A percentile compares a stretch with the other conserved stretches of the same genome.
Evolutionary conservation across 2,797 vertebrate species (phyloP).

Genomic region (Myripristis murdjan): DNA sequence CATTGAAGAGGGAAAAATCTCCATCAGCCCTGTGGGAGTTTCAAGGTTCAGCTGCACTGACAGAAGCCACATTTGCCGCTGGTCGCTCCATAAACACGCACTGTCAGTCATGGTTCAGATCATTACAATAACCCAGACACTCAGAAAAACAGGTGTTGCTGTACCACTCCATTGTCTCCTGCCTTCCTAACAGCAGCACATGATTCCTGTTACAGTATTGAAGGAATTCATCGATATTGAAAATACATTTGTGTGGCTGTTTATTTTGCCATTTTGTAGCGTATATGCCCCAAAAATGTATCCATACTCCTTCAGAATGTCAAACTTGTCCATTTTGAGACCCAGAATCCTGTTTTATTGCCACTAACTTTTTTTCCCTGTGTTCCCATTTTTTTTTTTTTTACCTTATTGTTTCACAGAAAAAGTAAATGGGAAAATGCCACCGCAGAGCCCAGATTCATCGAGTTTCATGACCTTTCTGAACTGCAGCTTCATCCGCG

Average conservation of each 20-base stretch:
- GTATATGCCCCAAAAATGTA: no score
- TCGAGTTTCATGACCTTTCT: slow-evolving; percentile 59
- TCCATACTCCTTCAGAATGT: no score
- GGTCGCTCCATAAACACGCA: slow-evolving; percentile 51
- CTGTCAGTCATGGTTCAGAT: slow-evolving; percentile 63
- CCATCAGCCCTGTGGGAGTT: slow-evolving; percentile 40
- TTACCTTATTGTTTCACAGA: no score
- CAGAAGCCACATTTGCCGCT: slow-evolving; percentile 46
- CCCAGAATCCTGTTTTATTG: slow-evolving; percentile 37
- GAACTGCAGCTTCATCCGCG: slow-evolving; percentile 44
- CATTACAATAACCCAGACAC: slow-evolving; percentile 60
- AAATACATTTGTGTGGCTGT: slow-evolving; percentile 29
- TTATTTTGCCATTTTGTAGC: slow-evolving; percentile 44
- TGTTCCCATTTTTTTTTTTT: slow-evolving; percentile 47
- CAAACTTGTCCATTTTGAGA: slow-evolving; percentile 40
- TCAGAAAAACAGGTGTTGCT: slow-evolving; percentile 70
- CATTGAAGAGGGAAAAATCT: neutral
- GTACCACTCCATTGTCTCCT: slow-evolving; percentile 29
- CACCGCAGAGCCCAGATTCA: slow-evolving; percentile 51
- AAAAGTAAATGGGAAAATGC: slow-evolving; percentile 68
- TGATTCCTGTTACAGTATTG: slow-evolving; percentile 35
- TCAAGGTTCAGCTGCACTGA: slow-evolving; percentile 49
- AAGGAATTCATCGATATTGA: no score
- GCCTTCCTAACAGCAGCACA: slow-evolving; percentile 19
- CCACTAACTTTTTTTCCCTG: slow-evolving; percentile 35